Evolutionary conservation across 2,888 invertebrate genomes (phyloP).

Genomic region (Mylabris sibirica): DNA sequence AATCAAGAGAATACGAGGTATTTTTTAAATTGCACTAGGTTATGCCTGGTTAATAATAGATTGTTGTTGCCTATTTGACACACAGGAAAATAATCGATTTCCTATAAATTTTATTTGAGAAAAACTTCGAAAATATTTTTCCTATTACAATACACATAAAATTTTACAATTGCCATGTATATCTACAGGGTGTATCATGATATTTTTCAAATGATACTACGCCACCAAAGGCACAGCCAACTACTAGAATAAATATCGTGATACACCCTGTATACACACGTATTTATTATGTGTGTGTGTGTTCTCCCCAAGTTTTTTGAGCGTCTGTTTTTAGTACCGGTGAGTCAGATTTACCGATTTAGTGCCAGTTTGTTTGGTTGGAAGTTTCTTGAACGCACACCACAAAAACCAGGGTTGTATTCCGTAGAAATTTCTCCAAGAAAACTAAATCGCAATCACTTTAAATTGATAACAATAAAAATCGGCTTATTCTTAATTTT

Average conservation of each 20-base stretch:
- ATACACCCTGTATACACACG: too few species aligned
- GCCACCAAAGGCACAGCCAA: too few species aligned
- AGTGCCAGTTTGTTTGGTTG: slow-evolving; percentile 55
- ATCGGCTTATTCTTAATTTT: too few species aligned
- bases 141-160: not conserved
- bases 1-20: too few species aligned
- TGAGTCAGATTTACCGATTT: slow-evolving; percentile 54
- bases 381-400: slow-evolving; percentile 42
- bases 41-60: too few species aligned
- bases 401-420: slow-evolving; percentile 34
- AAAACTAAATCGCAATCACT: too few species aligned
- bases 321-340: slow-evolving; percentile 51
- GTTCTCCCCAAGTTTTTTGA: slow-evolving; percentile 22
- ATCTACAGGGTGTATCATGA: too few species aligned
- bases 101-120: not conserved
- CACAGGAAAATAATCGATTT: not conserved
- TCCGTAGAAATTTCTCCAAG: not conserved
- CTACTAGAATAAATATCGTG: too few species aligned
- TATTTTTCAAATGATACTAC: too few species aligned
- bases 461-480: not conserved
- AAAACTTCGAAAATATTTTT: not conserved
- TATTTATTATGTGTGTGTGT: slow-evolving; percentile 2
- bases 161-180: not conserved
- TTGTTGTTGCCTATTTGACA: too few species aligned
- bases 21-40: too few species aligned